Evolutionary conservation across 2,113 vertebrate species (phyloP).

Genomic region (Brachionichthys hirsutus): DNA sequence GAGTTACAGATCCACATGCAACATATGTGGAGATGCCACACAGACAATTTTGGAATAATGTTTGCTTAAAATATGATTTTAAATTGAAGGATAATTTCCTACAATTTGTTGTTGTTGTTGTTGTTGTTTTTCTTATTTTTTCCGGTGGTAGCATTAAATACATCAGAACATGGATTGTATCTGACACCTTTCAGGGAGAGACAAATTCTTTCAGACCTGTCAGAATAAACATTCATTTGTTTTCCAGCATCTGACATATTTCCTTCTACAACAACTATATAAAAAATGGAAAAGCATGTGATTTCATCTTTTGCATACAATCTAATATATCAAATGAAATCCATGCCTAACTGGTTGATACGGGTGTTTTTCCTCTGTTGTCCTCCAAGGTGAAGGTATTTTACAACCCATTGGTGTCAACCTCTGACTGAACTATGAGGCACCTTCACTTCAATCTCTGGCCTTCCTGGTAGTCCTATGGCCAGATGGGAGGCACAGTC

Average conservation of each 20-base stretch:
- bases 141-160: neutral
- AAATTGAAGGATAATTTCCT: neutral
- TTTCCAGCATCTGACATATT: constrained; percentile 30
- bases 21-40: neutral
- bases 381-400: constrained; percentile 47
- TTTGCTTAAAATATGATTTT: constrained; percentile 24
- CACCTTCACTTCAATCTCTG: constrained; percentile 57
- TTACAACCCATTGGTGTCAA: constrained; percentile 58
- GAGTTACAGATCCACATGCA: constrained; percentile 17
- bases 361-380: constrained; percentile 40
- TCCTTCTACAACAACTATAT: constrained; percentile 28
- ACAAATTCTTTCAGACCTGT: constrained; percentile 9
- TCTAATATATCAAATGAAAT: constrained; percentile 29
- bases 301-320: constrained; percentile 28
- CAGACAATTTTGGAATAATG: constrained; percentile 6
- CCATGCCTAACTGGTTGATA: constrained; percentile 38
- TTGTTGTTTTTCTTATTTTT: too few species aligned
- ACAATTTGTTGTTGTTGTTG: too few species aligned
- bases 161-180: constrained; percentile 21
- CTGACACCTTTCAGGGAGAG: constrained; percentile 9
- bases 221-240: constrained; percentile 27
- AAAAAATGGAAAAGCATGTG: constrained; percentile 36
- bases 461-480: constrained; percentile 68
- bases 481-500: constrained; percentile 67
- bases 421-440: constrained; percentile 66